Evolutionary conservation across 2,797 vertebrate species (phyloP), one percentile per base, ranked within the genome.

Genomic region (Micrastur ruficollis): DNA sequence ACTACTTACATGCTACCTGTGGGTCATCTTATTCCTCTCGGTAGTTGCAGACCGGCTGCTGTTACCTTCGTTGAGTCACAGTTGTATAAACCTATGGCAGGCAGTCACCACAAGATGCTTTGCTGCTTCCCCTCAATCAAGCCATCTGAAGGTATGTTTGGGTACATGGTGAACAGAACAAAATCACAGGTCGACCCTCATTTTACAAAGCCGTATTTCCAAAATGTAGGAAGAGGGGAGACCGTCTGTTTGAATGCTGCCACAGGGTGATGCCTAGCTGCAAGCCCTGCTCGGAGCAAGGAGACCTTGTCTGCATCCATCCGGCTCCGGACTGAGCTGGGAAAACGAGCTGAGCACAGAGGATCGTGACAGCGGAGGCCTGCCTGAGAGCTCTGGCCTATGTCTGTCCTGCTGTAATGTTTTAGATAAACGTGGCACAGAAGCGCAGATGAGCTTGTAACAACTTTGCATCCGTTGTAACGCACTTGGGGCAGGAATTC

Each of bases 191-290:
- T 19, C 8, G 22, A 32, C 5, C 29, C 71, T 62, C 5, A 8
- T 84, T 62, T 90, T 47, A 36, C 20, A 44, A 73, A 81, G 34
- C 4, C 1, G 0, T 26, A 6, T 86, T 70, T 89, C 44, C 29
- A 47, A 68, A 63, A 61, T 20, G 10, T 27, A 55, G 55, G 29
- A n/a, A 55, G 47, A 84, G 8, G 16, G 13, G 14, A 68, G 32
- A 44, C 3, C 5, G 5, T 47, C 5, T 65, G 50, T 40, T 9
- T n/a, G 27, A 53, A 53, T 22, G 10, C 25, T 53, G 23, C 61
- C 12, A 2, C 22, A 21, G 38, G 5, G 36, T 38, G 52, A 34
- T 0, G 0, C 20, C 49, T 79, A 42, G 31, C 26, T 32, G 25
- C 27, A 58, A 40, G n/a, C 55, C 25, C 40, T 47, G 68, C 68